Evolutionary conservation across 2,797 vertebrate genomes (phyloP).

Genomic region (Cryptoprocta ferox): DNA sequence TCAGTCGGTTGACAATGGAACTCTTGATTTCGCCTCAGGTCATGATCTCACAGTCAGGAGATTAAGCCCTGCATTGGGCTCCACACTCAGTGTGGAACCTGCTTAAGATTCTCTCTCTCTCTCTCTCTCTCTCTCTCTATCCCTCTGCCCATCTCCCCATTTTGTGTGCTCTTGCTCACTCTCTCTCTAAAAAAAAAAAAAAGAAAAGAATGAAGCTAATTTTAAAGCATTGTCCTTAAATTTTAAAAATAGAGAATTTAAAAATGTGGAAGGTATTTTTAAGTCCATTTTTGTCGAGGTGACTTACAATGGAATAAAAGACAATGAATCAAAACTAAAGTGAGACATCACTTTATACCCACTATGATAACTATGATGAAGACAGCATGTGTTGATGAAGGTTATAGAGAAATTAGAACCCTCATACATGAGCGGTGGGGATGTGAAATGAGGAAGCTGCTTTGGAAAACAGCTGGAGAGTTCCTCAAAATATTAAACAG

Average conservation of each 20-base stretch:
- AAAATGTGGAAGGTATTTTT: neutral
- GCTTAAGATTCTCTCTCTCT: too few relatives aligned
- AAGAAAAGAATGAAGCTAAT: neutral
- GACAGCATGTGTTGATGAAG: neutral
- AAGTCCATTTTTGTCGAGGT: neutral
- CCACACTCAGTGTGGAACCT: too few relatives aligned
- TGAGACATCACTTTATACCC: neutral
- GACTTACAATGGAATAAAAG: neutral
- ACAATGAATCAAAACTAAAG: neutral
- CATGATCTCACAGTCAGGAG: too few relatives aligned
- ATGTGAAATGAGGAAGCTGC: neutral
- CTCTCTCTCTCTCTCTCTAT: too few relatives aligned
- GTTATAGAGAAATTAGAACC: neutral
- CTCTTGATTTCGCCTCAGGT: too few relatives aligned
- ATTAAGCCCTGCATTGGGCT: too few relatives aligned
- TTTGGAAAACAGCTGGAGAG: neutral
- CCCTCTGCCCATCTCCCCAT: too few relatives aligned
- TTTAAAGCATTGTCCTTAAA: slow-evolving; percentile 15
- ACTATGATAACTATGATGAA: neutral
- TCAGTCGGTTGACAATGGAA: too few relatives aligned
- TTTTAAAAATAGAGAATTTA: neutral
- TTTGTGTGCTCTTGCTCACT: too few relatives aligned
- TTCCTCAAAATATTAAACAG: neutral
- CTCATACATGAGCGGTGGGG: neutral
- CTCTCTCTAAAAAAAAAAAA: too few relatives aligned